Percentiles rank a stretch among this genome's conserved stretches.
phyloP scores from a whole-genome alignment of 2,113 vertebrate genomes.

The Pogonocichla stellata region DNA sequence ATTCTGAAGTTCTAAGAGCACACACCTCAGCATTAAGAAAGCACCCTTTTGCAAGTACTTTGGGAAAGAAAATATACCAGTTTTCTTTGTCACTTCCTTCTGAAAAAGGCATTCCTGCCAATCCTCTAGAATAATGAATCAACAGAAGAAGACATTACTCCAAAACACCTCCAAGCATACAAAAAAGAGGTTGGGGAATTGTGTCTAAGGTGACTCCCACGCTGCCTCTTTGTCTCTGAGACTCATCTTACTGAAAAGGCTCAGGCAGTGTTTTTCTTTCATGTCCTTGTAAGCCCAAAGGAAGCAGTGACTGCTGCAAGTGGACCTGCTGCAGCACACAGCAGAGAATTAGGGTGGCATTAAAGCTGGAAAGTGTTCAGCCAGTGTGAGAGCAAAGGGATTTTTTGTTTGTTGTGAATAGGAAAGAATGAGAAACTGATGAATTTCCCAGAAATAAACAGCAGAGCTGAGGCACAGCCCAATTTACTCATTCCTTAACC shows the following conservation, averaged over 20 bases:
- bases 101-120: neutral
- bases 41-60: neutral
- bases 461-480: neutral
- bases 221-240: neutral
- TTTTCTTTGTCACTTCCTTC: neutral
- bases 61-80: neutral
- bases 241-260: neutral
- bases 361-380: neutral
- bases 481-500: neutral
- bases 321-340: fast-evolving
- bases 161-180: neutral
- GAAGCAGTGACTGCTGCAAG: fast-evolving
- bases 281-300: neutral
- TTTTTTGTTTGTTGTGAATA: neutral
- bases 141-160: neutral
- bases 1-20: neutral
- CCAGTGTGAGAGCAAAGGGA: neutral
- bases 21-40: neutral
- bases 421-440: neutral
- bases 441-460: neutral
- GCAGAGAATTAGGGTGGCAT: neutral
- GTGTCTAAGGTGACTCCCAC: neutral
- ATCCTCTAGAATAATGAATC: neutral
- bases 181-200: neutral
- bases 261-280: neutral